A percentile compares a stretch with the other conserved stretches of the same genome.
Evolutionary conservation across 2,113 vertebrate genomes (phyloP).

Genomic region (Nycticryphes semicollaris): DNA sequence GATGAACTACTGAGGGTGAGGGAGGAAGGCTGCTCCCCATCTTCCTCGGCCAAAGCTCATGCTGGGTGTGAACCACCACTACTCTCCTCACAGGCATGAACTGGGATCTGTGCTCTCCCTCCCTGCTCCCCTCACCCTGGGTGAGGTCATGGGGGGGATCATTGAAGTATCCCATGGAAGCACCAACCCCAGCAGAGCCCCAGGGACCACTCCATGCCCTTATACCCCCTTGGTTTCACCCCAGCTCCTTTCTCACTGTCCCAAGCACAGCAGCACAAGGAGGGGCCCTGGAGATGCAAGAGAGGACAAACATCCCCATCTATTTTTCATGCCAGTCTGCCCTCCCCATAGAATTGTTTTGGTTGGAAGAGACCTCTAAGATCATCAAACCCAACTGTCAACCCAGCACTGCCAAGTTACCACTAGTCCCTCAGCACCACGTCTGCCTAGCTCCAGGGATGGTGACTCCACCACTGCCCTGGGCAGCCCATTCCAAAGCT

Average conservation of each 20-base stretch:
- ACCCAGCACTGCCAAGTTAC: background rate
- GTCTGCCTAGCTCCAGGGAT: background rate
- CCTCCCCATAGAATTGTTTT: rapidly evolving
- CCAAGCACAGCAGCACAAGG: background rate
- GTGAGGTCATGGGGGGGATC: rapidly evolving
- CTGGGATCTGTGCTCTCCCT: background rate
- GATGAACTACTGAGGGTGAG: background rate
- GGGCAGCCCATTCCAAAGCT: background rate
- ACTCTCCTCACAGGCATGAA: background rate
- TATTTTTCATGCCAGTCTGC: background rate
- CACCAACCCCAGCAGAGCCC: background rate
- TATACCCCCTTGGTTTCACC: background rate
- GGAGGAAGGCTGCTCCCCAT: background rate
- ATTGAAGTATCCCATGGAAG: background rate
- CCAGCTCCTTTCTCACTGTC: background rate
- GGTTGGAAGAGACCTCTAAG: background rate
- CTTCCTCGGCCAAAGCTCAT: background rate
- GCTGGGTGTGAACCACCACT: background rate
- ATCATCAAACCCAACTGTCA: background rate
- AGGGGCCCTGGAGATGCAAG: background rate
- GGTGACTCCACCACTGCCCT: background rate
- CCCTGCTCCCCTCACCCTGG: rapidly evolving
- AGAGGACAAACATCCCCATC: background rate
- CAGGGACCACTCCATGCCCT: background rate
- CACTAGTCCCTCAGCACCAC: background rate